Percentiles rank a stretch among this genome's conserved stretches.
Evolutionary conservation across 2,888 invertebrate genomes (phyloP).

Genomic region (Diloba caeruleocephala): DNA sequence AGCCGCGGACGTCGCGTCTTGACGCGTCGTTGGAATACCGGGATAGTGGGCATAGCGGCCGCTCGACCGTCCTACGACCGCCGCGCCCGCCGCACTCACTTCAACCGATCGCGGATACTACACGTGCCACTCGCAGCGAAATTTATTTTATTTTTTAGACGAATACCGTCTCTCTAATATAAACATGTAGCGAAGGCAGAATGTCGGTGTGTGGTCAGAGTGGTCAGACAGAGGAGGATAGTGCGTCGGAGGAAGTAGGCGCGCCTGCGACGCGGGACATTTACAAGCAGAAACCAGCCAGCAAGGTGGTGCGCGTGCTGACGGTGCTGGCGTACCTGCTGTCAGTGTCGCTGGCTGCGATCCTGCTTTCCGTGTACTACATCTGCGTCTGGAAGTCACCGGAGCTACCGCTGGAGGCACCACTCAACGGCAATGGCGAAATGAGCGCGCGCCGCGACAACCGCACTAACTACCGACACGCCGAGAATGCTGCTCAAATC

Average conservation of each 20-base stretch:
- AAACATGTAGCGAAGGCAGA: constrained; percentile 67
- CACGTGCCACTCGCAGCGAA: constrained; percentile 68
- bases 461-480: constrained; percentile 27
- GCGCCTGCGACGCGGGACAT: constrained; percentile 64
- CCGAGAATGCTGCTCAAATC: not conserved
- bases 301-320: constrained; percentile 90
- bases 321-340: constrained; percentile 95
- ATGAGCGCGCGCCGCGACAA: constrained; percentile 56
- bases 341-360: constrained; percentile 95
- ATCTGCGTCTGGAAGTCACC: constrained; percentile 94
- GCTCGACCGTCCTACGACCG: constrained; percentile 39
- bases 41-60: constrained; percentile 31
- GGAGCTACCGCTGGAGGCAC: constrained; percentile 77
- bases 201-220: constrained; percentile 81
- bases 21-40: no score
- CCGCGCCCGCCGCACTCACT: constrained; percentile 56
- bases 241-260: constrained; percentile 51
- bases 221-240: constrained; percentile 62
- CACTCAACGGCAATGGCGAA: constrained; percentile 55
- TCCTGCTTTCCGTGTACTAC: constrained; percentile 94
- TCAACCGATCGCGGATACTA: constrained; percentile 72
- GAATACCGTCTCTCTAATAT: constrained; percentile 41
- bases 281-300: constrained; percentile 79
- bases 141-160: constrained; percentile 55
- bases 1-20: constrained; percentile 52